phyloP scores from a whole-genome alignment of 2,888 invertebrate species.

The Dyspetes luteomarginatus region DNA sequence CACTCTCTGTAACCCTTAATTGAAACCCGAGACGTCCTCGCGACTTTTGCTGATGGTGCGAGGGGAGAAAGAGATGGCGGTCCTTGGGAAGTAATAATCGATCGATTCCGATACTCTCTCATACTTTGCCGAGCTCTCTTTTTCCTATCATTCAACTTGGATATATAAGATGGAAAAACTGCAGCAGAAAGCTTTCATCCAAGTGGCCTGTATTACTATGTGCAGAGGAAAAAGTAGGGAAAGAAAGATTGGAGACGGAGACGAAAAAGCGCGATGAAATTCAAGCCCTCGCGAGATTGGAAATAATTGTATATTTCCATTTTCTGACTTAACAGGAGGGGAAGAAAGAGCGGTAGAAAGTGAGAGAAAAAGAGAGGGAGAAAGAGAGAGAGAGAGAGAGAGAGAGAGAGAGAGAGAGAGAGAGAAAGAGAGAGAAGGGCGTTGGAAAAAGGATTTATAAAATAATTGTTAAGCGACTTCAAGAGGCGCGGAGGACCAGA shows the following conservation, averaged over 20 bases:
- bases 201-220: slow-evolving; percentile 32
- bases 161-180: slow-evolving; percentile 36
- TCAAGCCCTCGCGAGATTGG: slow-evolving; percentile 28
- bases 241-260: background rate
- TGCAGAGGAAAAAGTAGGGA: background rate
- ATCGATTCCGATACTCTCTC: slow-evolving; percentile 49
- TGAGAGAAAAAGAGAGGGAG: too few relatives aligned
- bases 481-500: slow-evolving; percentile 38
- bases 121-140: slow-evolving; percentile 3
- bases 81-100: slow-evolving; percentile 30
- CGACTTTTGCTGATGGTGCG: slow-evolving; percentile 3
- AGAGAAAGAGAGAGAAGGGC: background rate
- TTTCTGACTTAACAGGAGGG: slow-evolving; percentile 11
- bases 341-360: too few relatives aligned
- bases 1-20: slow-evolving; percentile 62
- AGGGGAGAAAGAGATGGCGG: background rate
- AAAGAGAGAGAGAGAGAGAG: too few relatives aligned
- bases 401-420: background rate
- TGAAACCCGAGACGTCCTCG: slow-evolving; percentile 54
- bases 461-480: slow-evolving; percentile 50
- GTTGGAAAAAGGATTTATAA: slow-evolving; percentile 31
- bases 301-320: slow-evolving; percentile 50
- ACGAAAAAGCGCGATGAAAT: slow-evolving; percentile 23
- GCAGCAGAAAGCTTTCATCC: background rate
- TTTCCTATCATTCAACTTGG: slow-evolving; percentile 23